These are phyloP conservation scores for Temnothorax nylanderi DNA, from an alignment of 1,140 invertebrate species.

Conservation along the genomic window DNA sequence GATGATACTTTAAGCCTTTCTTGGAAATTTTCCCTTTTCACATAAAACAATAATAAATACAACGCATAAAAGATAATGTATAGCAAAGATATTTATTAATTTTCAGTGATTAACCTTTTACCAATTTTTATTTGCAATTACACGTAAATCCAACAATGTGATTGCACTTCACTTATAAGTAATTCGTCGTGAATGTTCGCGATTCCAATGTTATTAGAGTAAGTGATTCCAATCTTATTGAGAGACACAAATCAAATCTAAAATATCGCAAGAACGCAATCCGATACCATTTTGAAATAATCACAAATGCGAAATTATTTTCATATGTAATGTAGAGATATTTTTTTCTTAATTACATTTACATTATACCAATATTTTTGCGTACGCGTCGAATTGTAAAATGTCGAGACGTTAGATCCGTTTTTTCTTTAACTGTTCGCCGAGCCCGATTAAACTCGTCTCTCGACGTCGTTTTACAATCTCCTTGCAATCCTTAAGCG, in stretches of 20 bases:
- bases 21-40: too few relatives aligned
- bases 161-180: not conserved
- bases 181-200: too few relatives aligned
- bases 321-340: not conserved
- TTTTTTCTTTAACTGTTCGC: not conserved
- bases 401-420: not conserved
- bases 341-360: not conserved
- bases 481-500: not conserved
- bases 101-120: not conserved
- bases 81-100: not conserved
- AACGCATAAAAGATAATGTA: too few relatives aligned
- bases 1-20: too few relatives aligned
- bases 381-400: not conserved
- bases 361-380: not conserved
- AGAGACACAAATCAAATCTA: not conserved
- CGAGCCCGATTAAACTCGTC: slow-evolving; percentile 8
- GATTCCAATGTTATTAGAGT: too few relatives aligned
- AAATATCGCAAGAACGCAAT: not conserved
- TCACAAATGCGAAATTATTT: not conserved
- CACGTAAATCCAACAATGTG: not conserved
- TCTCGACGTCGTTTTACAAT: not conserved
- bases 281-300: not conserved
- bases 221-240: too few relatives aligned
- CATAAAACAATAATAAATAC: too few relatives aligned
- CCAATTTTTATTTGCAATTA: not conserved